Conservation (phyloP, 2,888 invertebrate species). For the Phengaris alcon region DNA sequence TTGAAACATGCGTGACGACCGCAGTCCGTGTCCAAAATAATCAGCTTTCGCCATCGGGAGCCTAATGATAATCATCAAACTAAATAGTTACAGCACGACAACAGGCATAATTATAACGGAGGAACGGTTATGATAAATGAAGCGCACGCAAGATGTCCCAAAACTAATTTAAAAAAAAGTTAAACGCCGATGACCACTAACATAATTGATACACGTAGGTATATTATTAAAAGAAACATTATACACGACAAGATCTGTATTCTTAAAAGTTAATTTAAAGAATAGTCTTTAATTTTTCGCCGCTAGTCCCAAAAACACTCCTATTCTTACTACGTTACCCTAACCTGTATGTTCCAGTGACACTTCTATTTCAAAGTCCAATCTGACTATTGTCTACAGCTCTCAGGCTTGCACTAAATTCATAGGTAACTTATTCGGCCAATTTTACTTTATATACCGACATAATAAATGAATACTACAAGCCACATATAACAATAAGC, state of each 20-base stretch:
- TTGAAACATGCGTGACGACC: slow-evolving; percentile 50
- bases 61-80: slow-evolving; percentile 55
- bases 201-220: too few species aligned
- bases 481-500: slow-evolving; percentile 3
- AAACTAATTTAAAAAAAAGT: neutral
- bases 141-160: neutral
- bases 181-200: too few species aligned
- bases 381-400: too few species aligned
- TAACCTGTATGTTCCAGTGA: too few species aligned
- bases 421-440: neutral
- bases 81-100: slow-evolving; percentile 68
- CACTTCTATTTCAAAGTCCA: too few species aligned
- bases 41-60: slow-evolving; percentile 56
- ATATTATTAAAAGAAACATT: too few species aligned
- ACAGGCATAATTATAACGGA: slow-evolving; percentile 51
- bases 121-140: slow-evolving; percentile 25
- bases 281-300: too few species aligned
- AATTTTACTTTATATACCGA: neutral
- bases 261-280: too few species aligned
- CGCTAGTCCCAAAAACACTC: too few species aligned
- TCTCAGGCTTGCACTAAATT: neutral
- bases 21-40: slow-evolving; percentile 58
- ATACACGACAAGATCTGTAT: too few species aligned
- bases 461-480: neutral
- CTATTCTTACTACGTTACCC: too few species aligned